Evolutionary conservation across 2,888 invertebrate genomes (phyloP).

Genomic region (Drosophila paracracens): DNA sequence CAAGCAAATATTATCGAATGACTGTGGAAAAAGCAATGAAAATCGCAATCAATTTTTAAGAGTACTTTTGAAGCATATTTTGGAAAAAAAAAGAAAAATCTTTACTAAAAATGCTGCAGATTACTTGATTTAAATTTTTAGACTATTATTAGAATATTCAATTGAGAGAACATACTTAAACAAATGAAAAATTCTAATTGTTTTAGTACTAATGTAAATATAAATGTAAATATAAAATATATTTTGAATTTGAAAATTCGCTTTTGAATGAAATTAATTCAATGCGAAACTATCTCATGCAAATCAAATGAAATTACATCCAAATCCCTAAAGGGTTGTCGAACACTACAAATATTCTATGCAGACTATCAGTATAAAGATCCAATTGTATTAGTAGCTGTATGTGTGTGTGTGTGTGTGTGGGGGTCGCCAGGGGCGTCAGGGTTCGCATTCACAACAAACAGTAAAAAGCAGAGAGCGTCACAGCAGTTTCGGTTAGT

Average conservation of each 20-base stretch:
- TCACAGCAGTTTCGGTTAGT: constrained; percentile 51
- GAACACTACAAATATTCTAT: constrained; percentile 32
- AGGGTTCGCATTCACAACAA: constrained; percentile 36
- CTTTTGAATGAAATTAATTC: background rate
- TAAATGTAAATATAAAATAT: background rate
- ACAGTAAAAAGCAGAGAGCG: constrained; percentile 19
- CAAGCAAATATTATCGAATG: constrained; percentile 16
- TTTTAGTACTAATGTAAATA: background rate
- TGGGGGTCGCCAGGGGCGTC: constrained; percentile 53
- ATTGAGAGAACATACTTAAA: background rate
- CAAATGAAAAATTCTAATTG: background rate
- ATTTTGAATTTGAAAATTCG: background rate
- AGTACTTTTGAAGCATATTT: background rate
- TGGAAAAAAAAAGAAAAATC: accelerated
- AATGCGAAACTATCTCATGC: constrained; percentile 6
- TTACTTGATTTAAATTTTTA: background rate
- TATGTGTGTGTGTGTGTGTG: constrained; percentile 12
- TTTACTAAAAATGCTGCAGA: background rate
- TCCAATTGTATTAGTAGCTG: constrained; percentile 11
- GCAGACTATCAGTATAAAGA: constrained; percentile 25
- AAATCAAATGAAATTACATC: constrained; percentile 16
- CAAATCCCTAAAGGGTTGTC: constrained; percentile 8
- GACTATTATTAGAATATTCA: background rate
- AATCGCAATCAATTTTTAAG: background rate
- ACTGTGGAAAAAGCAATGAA: constrained; percentile 5